Evolutionary conservation across 2,113 vertebrate species (phyloP).

Genomic region (Zosterops hypoxanthus): DNA sequence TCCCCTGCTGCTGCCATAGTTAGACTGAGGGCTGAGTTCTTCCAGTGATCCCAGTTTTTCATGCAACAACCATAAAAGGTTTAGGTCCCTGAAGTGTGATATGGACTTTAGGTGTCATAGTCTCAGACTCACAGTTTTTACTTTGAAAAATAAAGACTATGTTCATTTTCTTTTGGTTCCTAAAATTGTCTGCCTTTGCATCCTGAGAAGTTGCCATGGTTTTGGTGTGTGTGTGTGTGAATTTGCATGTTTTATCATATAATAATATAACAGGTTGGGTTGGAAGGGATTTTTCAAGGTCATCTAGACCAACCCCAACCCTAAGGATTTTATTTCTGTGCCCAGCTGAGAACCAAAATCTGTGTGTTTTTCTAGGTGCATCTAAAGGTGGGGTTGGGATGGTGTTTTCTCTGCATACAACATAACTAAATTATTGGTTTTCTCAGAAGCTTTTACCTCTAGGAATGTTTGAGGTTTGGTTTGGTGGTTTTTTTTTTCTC

Average conservation of each 20-base stretch:
- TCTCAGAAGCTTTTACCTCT: not conserved
- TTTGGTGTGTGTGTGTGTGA: not conserved
- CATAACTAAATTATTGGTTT: not conserved
- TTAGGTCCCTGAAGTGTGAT: not conserved
- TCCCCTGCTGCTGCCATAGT: not conserved
- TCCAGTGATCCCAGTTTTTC: not conserved
- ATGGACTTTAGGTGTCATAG: not conserved
- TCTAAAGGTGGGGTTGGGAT: not conserved
- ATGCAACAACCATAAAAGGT: not conserved
- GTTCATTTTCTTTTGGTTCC: not conserved
- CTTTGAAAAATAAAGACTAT: not conserved
- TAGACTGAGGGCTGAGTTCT: not conserved
- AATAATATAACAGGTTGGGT: not conserved
- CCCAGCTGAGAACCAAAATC: not conserved
- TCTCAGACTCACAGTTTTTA: not conserved
- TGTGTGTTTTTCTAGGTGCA: not conserved
- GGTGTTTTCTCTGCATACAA: not conserved
- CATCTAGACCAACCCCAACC: not conserved
- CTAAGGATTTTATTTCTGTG: not conserved
- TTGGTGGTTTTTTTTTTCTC: accelerated
- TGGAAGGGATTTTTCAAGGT: not conserved
- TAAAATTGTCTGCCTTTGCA: not conserved
- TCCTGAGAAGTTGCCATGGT: not conserved
- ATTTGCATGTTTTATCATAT: not conserved
- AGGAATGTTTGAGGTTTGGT: not conserved